Percentiles rank a stretch among this genome's conserved stretches.
These are phyloP conservation scores for Nemoura dubitans DNA, from an alignment of 2,888 invertebrate species.

Conservation along the genomic window DNA sequence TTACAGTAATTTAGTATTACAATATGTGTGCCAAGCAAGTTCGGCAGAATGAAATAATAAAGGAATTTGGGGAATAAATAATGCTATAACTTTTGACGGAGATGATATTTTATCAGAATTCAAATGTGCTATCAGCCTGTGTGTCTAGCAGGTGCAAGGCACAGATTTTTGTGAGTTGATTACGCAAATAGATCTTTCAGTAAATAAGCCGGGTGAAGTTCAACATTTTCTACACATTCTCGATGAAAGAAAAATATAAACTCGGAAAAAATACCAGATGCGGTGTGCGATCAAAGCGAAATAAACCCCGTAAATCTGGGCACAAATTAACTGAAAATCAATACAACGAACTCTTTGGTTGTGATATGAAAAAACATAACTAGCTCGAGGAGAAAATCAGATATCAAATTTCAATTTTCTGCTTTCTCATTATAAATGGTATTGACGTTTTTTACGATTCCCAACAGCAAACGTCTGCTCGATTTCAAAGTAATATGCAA, in stretches of 20 bases:
- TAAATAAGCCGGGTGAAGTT: neutral
- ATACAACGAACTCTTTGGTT: neutral
- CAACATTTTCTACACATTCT: neutral
- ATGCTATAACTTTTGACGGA: neutral
- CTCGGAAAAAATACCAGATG: neutral
- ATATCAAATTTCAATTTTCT: constrained; percentile 28
- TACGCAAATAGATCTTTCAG: neutral
- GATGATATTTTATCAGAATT: neutral
- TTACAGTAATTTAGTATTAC: neutral
- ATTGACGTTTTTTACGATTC: constrained; percentile 19
- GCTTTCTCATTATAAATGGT: constrained; percentile 32
- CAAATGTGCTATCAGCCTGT: too few species aligned
- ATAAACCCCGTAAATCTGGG: neutral
- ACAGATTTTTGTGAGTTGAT: neutral
- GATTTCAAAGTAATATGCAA: constrained; percentile 36
- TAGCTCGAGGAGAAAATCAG: neutral
- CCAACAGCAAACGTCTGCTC: neutral
- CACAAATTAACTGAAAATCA: neutral
- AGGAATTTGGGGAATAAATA: neutral
- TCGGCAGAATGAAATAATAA: neutral
- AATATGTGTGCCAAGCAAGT: neutral
- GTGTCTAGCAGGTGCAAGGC: neutral
- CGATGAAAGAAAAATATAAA: neutral
- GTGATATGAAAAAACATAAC: neutral
- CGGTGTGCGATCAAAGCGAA: neutral